Conservation (phyloP, 2,113 vertebrate genomes). For the Leuciscus idus region DNA sequence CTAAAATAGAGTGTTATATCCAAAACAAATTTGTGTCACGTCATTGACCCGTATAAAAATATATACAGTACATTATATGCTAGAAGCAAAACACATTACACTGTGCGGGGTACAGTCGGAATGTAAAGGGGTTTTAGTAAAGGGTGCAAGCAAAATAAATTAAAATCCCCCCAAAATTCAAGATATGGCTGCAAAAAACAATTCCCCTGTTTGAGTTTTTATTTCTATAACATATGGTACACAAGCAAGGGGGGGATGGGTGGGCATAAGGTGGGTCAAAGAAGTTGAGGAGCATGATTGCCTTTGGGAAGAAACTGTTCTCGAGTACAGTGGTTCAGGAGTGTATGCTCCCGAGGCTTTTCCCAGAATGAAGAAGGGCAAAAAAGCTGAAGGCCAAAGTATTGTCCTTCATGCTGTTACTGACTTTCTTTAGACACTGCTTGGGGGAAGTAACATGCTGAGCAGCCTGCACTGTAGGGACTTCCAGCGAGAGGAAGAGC, state of each 20-base stretch:
- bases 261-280: neutral
- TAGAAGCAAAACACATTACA: neutral
- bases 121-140: neutral
- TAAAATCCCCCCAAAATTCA: neutral
- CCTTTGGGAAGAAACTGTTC: neutral
- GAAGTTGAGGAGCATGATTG: slow-evolving; percentile 5
- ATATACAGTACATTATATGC: neutral
- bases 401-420: slow-evolving; percentile 27
- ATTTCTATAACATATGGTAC: neutral
- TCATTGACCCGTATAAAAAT: neutral
- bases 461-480: slow-evolving; percentile 16
- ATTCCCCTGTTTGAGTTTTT: neutral
- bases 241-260: neutral
- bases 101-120: neutral
- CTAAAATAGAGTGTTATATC: neutral
- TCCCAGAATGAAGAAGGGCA: neutral
- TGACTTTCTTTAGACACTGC: slow-evolving; percentile 16
- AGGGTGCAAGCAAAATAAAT: neutral
- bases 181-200: neutral
- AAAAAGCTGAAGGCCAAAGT: slow-evolving; percentile 22
- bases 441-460: slow-evolving; percentile 32
- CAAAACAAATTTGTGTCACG: neutral
- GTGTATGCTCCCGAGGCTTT: neutral
- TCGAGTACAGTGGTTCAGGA: neutral
- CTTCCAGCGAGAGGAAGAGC: slow-evolving; percentile 24